Conservation (phyloP, 92 coral and sea anemone genomes). For the Anthopleura xanthogrammica region DNA sequence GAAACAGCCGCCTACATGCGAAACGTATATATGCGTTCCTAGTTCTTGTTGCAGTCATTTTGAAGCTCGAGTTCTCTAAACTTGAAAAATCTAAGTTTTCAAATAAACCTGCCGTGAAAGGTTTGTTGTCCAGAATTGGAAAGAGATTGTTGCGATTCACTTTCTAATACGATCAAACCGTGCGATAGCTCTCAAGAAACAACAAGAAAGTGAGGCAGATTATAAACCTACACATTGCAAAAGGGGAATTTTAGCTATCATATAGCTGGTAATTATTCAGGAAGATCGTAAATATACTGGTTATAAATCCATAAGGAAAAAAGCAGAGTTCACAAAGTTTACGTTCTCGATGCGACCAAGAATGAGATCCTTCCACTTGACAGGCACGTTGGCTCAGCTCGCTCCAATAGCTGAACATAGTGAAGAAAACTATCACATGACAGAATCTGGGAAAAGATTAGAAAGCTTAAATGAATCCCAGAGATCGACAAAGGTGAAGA, state of each 20-base stretch:
- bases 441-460: background rate
- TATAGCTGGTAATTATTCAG: no score
- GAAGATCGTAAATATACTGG: no score
- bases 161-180: no score
- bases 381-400: background rate
- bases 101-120: background rate
- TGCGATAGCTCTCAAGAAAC: no score
- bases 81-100: background rate
- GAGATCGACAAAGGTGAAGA: background rate
- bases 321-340: no score
- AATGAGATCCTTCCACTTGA: background rate
- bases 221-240: no score
- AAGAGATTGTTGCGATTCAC: no score
- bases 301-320: no score
- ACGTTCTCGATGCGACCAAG: background rate
- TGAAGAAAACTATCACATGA: constrained; percentile 6
- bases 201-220: no score
- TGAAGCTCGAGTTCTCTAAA: background rate
- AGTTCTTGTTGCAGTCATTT: background rate
- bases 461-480: background rate
- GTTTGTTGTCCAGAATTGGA: no score
- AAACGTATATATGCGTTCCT: background rate
- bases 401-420: constrained; percentile 25
- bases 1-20: constrained; percentile 8
- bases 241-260: no score